phyloP scores from a whole-genome alignment of 2,888 invertebrate species.

The Pseudococcus longispinus region DNA sequence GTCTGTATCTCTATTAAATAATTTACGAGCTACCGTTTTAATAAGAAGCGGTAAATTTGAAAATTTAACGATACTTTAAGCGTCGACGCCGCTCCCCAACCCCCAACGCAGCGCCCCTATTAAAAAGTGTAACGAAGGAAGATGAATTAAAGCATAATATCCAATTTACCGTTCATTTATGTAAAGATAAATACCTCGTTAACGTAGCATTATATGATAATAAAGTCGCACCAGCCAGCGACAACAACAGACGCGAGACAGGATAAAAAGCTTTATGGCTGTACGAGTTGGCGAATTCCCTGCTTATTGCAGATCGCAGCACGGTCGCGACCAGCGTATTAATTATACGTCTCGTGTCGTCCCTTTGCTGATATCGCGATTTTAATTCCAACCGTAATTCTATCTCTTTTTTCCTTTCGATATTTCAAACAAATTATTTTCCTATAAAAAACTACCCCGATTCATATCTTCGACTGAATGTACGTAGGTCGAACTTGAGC shows the following conservation, averaged over 20 bases:
- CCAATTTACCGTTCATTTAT: constrained; percentile 41
- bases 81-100: neutral
- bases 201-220: constrained; percentile 42
- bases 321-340: neutral
- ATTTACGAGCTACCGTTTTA: constrained; percentile 32
- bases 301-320: constrained; percentile 4
- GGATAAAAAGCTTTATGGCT: neutral
- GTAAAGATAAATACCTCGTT: constrained; percentile 46
- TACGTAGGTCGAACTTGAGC: too few relatives aligned
- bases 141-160: constrained; percentile 45
- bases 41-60: constrained; percentile 42
- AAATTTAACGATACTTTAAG: constrained; percentile 45
- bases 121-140: constrained; percentile 40
- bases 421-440: too few relatives aligned
- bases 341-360: neutral
- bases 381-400: too few relatives aligned
- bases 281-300: neutral
- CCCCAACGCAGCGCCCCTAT: neutral
- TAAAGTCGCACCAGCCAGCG: neutral
- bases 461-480: too few relatives aligned
- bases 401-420: too few relatives aligned
- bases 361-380: too few relatives aligned
- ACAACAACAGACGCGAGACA: neutral
- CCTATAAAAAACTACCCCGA: too few relatives aligned
- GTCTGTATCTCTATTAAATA: constrained; percentile 18